Evolutionary conservation across 2,797 vertebrate species (phyloP).

Genomic region (Gambelia wislizenii): DNA sequence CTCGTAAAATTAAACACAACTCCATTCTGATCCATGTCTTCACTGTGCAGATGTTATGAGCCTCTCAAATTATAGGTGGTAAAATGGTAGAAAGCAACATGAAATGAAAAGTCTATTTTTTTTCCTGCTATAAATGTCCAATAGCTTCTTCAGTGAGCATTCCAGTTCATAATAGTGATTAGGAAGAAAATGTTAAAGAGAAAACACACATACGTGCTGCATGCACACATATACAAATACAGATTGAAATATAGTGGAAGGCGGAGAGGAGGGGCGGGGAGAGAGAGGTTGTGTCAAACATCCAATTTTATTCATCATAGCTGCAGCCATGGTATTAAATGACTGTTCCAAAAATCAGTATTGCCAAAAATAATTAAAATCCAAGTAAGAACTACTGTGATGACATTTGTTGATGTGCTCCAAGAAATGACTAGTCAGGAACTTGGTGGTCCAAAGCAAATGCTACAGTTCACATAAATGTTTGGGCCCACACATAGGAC

Average conservation of each 20-base stretch:
- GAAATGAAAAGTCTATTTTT: fast-evolving
- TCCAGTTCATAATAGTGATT: background rate
- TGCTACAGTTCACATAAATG: background rate
- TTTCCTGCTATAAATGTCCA: slow-evolving; percentile 6
- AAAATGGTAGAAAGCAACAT: background rate
- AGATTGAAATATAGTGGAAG: too few species aligned
- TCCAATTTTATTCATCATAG: background rate
- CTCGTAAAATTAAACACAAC: background rate
- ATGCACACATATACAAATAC: background rate
- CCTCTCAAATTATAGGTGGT: background rate
- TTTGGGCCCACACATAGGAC: background rate
- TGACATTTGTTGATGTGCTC: slow-evolving; percentile 12
- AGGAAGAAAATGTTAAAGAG: background rate
- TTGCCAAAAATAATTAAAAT: slow-evolving; percentile 20
- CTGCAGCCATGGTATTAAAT: slow-evolving; percentile 16
- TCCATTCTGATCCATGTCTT: background rate
- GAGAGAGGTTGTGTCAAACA: background rate
- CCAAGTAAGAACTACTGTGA: background rate
- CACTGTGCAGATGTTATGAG: background rate
- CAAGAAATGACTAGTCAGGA: slow-evolving; percentile 7
- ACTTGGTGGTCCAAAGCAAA: background rate
- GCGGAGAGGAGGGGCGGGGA: too few species aligned
- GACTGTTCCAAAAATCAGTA: slow-evolving; percentile 13
- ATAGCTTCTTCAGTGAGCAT: background rate
- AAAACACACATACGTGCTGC: too few species aligned